phyloP scores from a whole-genome alignment of 2,113 vertebrate species.

The Axis porcinus region DNA sequence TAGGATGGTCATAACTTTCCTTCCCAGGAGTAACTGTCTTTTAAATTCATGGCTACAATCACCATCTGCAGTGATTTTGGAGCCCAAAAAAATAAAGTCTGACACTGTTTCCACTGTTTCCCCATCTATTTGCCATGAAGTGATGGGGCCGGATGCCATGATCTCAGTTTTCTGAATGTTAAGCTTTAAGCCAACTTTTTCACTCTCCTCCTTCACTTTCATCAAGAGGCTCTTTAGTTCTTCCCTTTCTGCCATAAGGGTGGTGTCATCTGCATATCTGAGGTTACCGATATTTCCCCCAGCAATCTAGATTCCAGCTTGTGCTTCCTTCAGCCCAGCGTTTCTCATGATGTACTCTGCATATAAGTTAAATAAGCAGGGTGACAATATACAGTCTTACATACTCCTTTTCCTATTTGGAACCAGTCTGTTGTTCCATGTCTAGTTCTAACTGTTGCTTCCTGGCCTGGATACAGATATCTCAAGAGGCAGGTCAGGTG shows the following conservation, averaged over 20 bases:
- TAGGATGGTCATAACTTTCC: background rate
- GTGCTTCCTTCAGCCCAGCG: background rate
- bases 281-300: background rate
- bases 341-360: background rate
- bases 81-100: background rate
- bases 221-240: background rate
- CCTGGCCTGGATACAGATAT: background rate
- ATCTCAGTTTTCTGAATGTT: background rate
- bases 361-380: background rate
- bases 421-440: background rate
- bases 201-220: background rate
- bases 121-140: background rate
- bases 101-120: background rate
- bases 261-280: background rate
- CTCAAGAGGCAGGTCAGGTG: background rate
- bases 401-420: background rate
- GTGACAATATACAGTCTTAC: background rate
- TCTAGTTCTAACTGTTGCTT: background rate
- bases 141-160: background rate
- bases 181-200: background rate
- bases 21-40: background rate
- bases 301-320: background rate
- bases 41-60: background rate
- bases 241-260: background rate
- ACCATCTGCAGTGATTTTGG: background rate